Conservation (phyloP, 2,113 vertebrate genomes). For the Hippoglossus stenolepis region DNA sequence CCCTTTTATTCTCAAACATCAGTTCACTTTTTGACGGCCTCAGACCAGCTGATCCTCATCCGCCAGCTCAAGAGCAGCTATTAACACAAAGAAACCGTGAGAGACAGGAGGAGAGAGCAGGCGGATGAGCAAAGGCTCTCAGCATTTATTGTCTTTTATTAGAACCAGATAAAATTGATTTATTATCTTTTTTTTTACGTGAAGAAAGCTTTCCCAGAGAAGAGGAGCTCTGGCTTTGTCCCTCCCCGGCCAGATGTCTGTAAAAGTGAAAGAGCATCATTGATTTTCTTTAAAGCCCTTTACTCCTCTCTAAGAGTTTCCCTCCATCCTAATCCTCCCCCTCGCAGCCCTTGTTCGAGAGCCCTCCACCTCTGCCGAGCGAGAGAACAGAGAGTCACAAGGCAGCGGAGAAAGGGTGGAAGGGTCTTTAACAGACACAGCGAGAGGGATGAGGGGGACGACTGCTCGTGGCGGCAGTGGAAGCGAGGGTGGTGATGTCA, state of each 20-base stretch:
- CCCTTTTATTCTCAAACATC: neutral
- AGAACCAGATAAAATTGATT: conserved; percentile 30
- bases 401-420: conserved; percentile 18
- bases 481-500: conserved; percentile 32
- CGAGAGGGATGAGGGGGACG: conserved; percentile 4
- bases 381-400: conserved; percentile 24
- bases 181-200: conserved; percentile 33
- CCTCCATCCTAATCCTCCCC: conserved; percentile 9
- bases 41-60: conserved; percentile 31
- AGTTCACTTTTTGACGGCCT: neutral
- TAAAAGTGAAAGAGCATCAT: conserved; percentile 56
- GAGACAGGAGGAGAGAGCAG: neutral
- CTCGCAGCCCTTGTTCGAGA: conserved; percentile 23
- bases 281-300: conserved; percentile 68
- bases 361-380: conserved; percentile 34
- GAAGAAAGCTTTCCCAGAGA: conserved; percentile 26
- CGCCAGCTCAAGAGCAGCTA: neutral
- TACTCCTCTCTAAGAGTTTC: conserved; percentile 22
- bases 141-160: conserved; percentile 27
- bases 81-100: conserved; percentile 7
- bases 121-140: conserved; percentile 11
- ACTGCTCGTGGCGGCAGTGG: conserved; percentile 1
- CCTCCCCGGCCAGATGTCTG: conserved; percentile 16
- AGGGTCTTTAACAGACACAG: conserved; percentile 27
- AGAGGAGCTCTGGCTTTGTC: conserved; percentile 18